Evolutionary conservation across 2,888 invertebrate species (phyloP).

Genomic region (Papilio elwesi): DNA sequence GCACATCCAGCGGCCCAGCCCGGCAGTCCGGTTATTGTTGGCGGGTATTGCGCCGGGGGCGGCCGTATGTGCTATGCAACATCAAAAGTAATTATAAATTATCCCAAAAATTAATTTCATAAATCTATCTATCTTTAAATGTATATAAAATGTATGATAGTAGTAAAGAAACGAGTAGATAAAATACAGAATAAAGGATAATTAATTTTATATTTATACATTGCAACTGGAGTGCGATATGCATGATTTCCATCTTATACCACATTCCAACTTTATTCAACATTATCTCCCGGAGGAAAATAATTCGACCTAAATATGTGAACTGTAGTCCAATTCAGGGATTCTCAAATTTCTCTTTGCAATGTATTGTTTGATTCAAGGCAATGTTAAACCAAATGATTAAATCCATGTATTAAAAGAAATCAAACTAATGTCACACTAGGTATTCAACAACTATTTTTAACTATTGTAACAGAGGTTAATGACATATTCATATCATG

Average conservation of each 20-base stretch:
- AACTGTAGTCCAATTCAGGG: constrained; percentile 1
- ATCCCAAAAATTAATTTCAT: constrained; percentile 84
- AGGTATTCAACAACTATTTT: constrained; percentile 67
- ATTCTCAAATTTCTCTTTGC: constrained; percentile 23
- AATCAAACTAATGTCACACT: constrained; percentile 62
- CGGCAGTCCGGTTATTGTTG: constrained; percentile 45
- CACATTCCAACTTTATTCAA: constrained; percentile 78
- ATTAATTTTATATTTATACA: constrained; percentile 54
- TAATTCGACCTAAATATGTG: constrained; percentile 12
- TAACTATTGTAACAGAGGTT: constrained; percentile 78
- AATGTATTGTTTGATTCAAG: constrained; percentile 40
- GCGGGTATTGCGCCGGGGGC: constrained; percentile 51
- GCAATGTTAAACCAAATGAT: constrained; percentile 4
- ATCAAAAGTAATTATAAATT: constrained; percentile 80
- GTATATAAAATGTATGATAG: constrained; percentile 82
- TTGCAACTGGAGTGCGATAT: constrained; percentile 75
- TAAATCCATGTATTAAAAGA: neutral
- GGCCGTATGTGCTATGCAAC: constrained; percentile 76
- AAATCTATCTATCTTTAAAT: constrained; percentile 76
- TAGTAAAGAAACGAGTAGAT: constrained; percentile 68
- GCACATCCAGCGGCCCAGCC: constrained; percentile 73
- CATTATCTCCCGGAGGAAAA: constrained; percentile 39
- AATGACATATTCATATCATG: constrained; percentile 84
- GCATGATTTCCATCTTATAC: constrained; percentile 77
- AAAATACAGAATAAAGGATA: constrained; percentile 62